These are phyloP conservation scores for Coremacera marginata DNA, from an alignment of 2,888 invertebrate species.

Conservation along the genomic window DNA sequence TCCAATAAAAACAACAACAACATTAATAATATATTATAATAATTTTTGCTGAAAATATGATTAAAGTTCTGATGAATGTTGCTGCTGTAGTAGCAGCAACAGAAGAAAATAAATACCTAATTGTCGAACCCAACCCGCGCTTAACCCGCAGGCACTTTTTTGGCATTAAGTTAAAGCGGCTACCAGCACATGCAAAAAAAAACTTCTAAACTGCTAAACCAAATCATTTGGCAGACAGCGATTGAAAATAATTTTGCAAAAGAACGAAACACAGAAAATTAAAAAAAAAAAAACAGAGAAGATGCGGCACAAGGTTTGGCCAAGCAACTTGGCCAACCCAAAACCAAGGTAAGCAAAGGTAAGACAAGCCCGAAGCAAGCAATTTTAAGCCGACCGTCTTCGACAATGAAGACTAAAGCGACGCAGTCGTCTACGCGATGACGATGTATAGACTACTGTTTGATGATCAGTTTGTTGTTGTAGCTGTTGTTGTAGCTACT, in stretches of 20 bases:
- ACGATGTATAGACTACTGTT: slow-evolving; percentile 54
- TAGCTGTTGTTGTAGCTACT: slow-evolving; percentile 42
- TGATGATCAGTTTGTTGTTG: slow-evolving; percentile 64
- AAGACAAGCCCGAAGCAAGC: background rate
- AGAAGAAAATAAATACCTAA: background rate
- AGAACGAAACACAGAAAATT: background rate
- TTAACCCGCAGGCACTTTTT: background rate
- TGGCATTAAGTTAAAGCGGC: background rate
- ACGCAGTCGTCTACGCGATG: slow-evolving; percentile 20
- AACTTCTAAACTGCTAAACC: background rate
- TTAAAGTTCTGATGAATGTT: slow-evolving; percentile 56
- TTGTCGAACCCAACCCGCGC: background rate
- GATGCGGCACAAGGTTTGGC: background rate
- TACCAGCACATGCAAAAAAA: background rate
- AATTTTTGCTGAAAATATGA: slow-evolving; percentile 66
- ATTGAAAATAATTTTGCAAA: background rate
- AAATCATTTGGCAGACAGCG: background rate
- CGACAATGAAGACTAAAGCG: slow-evolving; percentile 4
- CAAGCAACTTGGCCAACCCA: background rate
- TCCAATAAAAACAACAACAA: slow-evolving; percentile 32
- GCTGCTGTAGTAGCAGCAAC: slow-evolving; percentile 41
- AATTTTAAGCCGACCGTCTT: background rate
- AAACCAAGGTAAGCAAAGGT: background rate
- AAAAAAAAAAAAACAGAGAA: background rate
- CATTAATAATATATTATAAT: slow-evolving; percentile 49